These are phyloP conservation scores for Chaetodon trifascialis DNA, from an alignment of 2,113 vertebrate genomes.

Conservation along the genomic window DNA sequence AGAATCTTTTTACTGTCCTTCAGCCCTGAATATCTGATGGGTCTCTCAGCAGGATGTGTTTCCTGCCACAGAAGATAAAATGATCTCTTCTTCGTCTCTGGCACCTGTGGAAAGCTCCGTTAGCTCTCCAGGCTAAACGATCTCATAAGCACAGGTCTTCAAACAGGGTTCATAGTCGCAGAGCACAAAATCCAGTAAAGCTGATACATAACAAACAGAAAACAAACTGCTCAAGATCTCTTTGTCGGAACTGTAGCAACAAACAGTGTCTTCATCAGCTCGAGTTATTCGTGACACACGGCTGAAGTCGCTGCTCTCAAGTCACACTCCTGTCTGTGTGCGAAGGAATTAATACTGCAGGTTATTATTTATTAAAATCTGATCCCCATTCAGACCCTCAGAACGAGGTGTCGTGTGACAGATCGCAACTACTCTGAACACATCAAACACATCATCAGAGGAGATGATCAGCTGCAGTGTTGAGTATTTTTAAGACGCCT, in stretches of 20 bases:
- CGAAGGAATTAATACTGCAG: not conserved
- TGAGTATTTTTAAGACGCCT: too few species aligned
- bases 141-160: too few species aligned
- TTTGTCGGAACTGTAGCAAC: not conserved
- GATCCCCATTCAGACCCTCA: not conserved
- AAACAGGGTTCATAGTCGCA: not conserved
- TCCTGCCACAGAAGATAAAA: too few species aligned
- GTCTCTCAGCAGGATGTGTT: too few species aligned
- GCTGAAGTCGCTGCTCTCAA: not conserved
- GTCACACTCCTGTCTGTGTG: not conserved
- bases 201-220: not conserved
- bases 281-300: not conserved
- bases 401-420: not conserved
- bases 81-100: too few species aligned
- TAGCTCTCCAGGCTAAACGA: not conserved
- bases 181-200: not conserved
- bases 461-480: not conserved
- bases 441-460: too few species aligned
- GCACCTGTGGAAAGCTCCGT: not conserved
- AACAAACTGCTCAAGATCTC: not conserved
- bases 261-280: not conserved
- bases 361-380: slow-evolving; percentile 8
- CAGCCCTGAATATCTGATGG: not conserved
- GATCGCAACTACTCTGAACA: not conserved
- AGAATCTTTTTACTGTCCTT: not conserved